Evolutionary conservation across 1,140 invertebrate genomes (phyloP).

Genomic region (Cydia fagiglandana): DNA sequence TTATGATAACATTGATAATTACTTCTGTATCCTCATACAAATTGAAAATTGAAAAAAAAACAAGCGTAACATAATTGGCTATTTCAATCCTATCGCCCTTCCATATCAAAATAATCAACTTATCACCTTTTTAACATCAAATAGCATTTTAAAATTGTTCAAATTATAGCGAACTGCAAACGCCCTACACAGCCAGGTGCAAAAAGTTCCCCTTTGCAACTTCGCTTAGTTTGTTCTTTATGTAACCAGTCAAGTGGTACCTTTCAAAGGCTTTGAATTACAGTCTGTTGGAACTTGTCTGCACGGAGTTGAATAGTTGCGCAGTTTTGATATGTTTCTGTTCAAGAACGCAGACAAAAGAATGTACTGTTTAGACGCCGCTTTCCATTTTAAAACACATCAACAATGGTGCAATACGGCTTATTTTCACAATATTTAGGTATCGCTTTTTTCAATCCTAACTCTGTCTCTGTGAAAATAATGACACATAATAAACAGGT

Average conservation of each 20-base stretch:
- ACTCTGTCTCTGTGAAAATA: too few relatives aligned
- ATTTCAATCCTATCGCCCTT: conserved; percentile 7
- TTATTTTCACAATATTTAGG: too few relatives aligned
- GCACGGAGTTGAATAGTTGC: conserved; percentile 18
- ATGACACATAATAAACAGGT: too few relatives aligned
- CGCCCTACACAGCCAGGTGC: conserved; percentile 21
- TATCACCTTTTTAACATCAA: conserved; percentile 26
- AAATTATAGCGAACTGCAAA: conserved; percentile 30
- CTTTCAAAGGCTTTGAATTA: conserved; percentile 30
- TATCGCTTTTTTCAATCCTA: too few relatives aligned
- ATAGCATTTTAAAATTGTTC: conserved; percentile 28
- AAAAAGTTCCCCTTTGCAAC: conserved; percentile 28
- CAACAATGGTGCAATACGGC: too few relatives aligned
- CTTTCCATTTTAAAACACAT: not conserved
- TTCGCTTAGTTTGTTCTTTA: conserved; percentile 31
- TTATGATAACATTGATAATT: too few relatives aligned
- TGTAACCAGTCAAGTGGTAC: conserved; percentile 32
- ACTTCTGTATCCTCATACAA: not conserved
- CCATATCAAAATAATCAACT: conserved; percentile 18
- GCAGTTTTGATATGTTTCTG: conserved; percentile 31
- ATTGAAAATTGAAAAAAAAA: not conserved
- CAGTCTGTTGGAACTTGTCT: conserved; percentile 25
- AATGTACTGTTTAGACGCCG: not conserved
- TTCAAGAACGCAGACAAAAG: not conserved
- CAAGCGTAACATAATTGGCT: not conserved